These are phyloP conservation scores for Ectropis grisescens DNA, from an alignment of 1,140 invertebrate genomes.

Conservation along the genomic window DNA sequence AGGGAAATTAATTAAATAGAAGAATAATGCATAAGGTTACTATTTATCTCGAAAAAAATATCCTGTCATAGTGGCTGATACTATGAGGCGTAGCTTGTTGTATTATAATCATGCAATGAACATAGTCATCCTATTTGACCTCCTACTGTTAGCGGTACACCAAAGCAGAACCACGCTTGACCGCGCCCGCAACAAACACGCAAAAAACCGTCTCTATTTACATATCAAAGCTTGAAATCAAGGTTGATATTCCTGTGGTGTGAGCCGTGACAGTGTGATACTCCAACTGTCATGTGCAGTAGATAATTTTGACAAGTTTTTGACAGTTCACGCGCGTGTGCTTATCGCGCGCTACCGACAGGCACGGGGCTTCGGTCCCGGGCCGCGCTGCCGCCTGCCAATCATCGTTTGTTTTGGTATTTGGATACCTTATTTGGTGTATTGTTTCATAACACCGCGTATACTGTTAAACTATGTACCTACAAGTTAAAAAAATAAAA, in stretches of 20 bases:
- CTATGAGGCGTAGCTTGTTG: too few species aligned
- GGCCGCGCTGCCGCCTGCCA: constrained; percentile 20
- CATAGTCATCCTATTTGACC: constrained; percentile 17
- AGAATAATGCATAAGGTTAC: too few species aligned
- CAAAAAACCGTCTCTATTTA: too few species aligned
- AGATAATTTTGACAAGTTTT: constrained; percentile 21
- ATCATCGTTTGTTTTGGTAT: constrained; percentile 26
- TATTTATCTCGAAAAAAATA: too few species aligned
- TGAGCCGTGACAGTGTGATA: too few species aligned
- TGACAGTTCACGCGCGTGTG: constrained; percentile 35
- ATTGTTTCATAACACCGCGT: constrained; percentile 2
- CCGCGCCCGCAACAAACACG: constrained; percentile 27
- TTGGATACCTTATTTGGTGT: constrained; percentile 16
- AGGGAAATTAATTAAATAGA: too few species aligned
- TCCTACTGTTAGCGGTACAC: constrained; percentile 28
- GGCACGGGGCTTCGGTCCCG: constrained; percentile 1
- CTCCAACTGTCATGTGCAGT: constrained; percentile 26
- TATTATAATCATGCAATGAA: too few species aligned
- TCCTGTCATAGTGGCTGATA: too few species aligned
- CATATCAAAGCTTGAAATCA: too few species aligned
- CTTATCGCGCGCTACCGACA: constrained; percentile 21
- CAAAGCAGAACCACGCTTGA: constrained; percentile 20
- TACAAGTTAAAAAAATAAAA: too few species aligned
- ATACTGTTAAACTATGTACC: too few species aligned
- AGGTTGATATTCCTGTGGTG: too few species aligned